phyloP scores from a whole-genome alignment of 2,113 vertebrate genomes.

The Phyllostomus discolor region DNA sequence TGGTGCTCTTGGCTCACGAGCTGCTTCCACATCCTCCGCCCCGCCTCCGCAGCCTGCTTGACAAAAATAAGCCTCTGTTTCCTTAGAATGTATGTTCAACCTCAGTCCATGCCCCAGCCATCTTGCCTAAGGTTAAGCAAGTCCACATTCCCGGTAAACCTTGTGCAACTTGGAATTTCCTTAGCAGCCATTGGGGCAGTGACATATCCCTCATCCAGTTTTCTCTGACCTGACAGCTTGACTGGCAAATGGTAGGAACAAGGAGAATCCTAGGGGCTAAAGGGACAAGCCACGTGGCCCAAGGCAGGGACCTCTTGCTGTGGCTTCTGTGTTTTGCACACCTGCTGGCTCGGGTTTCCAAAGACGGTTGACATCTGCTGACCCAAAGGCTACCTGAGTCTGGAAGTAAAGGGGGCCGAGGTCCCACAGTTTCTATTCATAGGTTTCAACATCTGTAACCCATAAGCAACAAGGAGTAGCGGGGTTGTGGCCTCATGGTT shows the following conservation, averaged over 20 bases:
- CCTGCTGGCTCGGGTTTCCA: background rate
- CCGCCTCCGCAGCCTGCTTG: background rate
- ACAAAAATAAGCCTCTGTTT: background rate
- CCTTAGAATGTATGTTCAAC: background rate
- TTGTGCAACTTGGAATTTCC: background rate
- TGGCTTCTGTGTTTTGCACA: background rate
- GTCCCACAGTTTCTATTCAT: background rate
- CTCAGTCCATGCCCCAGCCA: background rate
- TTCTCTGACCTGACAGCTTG: conserved; percentile 12
- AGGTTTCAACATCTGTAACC: conserved; percentile 42
- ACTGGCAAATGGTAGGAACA: background rate
- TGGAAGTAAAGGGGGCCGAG: background rate
- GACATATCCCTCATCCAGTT: background rate
- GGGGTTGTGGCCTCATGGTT: background rate
- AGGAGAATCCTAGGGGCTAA: background rate
- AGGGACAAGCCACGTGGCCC: background rate
- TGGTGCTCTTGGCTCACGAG: background rate
- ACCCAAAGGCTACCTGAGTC: background rate
- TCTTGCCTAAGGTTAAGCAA: background rate
- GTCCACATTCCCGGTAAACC: background rate
- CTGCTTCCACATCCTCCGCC: background rate
- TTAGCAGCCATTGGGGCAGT: background rate
- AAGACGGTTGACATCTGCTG: conserved; percentile 35
- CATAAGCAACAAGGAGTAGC: conserved; percentile 11
- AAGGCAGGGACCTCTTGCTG: background rate